Evolutionary conservation across 2,888 invertebrate species (phyloP).

Genomic region (Netelia fuscicornis): DNA sequence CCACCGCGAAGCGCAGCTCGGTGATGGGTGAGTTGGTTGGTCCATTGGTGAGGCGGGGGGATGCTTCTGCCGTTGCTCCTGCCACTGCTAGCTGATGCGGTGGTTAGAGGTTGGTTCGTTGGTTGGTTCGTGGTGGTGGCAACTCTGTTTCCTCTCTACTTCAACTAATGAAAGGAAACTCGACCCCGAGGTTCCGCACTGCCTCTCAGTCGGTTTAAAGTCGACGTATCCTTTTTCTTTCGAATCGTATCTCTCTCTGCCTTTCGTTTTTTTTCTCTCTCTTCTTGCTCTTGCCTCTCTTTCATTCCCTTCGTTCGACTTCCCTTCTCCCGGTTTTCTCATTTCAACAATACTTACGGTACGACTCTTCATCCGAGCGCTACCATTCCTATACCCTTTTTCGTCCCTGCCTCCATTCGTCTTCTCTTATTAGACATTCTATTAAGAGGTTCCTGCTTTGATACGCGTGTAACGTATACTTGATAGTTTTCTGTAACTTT

Average conservation of each 20-base stretch:
- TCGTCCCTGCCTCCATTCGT: constrained; percentile 35
- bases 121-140: constrained; percentile 80
- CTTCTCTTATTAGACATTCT: constrained; percentile 49
- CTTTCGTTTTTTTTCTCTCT: constrained; percentile 25
- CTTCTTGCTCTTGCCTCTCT: constrained; percentile 43
- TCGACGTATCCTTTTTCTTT: constrained; percentile 81
- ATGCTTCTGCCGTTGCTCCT: constrained; percentile 41
- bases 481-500: constrained; percentile 46
- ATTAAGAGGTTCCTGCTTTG: constrained; percentile 33
- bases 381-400: neutral
- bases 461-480: constrained; percentile 6
- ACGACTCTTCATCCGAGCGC: constrained; percentile 41
- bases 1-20: constrained; percentile 69
- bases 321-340: constrained; percentile 19
- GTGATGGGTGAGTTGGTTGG: constrained; percentile 75
- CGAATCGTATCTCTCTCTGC: constrained; percentile 60
- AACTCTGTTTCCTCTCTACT: constrained; percentile 78
- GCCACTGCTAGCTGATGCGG: constrained; percentile 73
- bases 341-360: constrained; percentile 55
- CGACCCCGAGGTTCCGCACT: constrained; percentile 80
- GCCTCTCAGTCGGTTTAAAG: constrained; percentile 79
- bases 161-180: constrained; percentile 85
- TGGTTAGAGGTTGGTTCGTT: constrained; percentile 78
- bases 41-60: constrained; percentile 72
- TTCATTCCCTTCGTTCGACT: constrained; percentile 52